Conservation (phyloP, 2,888 invertebrate genomes). For the Onthophagus sagittarius region DNA sequence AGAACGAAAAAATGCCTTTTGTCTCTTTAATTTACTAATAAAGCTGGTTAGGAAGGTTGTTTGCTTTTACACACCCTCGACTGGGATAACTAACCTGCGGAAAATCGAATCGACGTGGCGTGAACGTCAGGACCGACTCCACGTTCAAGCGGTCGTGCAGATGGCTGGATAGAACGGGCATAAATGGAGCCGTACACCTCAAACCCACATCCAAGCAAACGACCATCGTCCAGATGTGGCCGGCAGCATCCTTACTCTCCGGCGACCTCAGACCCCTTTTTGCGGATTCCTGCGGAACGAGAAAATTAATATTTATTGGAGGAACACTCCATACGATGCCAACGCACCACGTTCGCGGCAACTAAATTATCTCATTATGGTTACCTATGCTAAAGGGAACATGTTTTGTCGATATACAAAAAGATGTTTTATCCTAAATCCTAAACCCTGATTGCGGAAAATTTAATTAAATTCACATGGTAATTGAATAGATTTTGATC, state of each 20-base stretch:
- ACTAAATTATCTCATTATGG: background rate
- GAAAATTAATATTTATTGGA: conserved; percentile 8
- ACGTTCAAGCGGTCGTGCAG: conserved; percentile 84
- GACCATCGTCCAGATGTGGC: conserved; percentile 70
- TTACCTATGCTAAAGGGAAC: background rate
- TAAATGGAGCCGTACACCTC: conserved; percentile 87
- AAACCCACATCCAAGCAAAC: conserved; percentile 81
- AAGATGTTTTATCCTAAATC: background rate
- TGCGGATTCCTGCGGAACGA: conserved; percentile 69
- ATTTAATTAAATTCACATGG: background rate
- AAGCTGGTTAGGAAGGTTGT: background rate
- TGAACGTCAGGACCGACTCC: conserved; percentile 25
- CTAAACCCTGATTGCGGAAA: background rate
- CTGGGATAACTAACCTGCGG: conserved; percentile 33
- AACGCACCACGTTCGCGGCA: background rate
- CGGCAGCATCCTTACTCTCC: conserved; percentile 52
- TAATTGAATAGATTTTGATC: too few relatives aligned
- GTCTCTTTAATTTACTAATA: background rate
- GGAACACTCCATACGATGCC: background rate
- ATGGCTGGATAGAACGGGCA: conserved; percentile 97
- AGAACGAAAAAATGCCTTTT: background rate
- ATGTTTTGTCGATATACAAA: background rate
- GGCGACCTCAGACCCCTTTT: conserved; percentile 75
- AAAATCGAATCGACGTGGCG: conserved; percentile 30
- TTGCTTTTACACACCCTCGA: background rate